Evolutionary conservation across 1,140 invertebrate genomes (phyloP).

Genomic region (Penaeus vannamei): DNA sequence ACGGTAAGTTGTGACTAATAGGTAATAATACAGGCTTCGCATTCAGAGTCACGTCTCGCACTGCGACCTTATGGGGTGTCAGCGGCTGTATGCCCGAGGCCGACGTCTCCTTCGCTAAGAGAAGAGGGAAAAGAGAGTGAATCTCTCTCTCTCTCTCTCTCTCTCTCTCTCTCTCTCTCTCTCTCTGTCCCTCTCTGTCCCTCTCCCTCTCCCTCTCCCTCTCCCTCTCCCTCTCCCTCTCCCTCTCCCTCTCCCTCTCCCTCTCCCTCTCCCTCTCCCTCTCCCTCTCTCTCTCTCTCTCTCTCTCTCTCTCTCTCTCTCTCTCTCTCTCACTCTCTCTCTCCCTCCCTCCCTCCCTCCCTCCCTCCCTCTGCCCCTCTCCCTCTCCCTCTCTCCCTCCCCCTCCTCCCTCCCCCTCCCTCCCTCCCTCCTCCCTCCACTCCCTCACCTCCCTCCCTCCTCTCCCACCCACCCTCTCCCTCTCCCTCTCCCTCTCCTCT

Average conservation of each 20-base stretch:
- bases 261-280: not conserved
- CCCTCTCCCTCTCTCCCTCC: not conserved
- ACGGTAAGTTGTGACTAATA: too few relatives aligned
- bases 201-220: not conserved
- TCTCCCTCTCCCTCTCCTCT: not conserved
- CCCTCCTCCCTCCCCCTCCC: not conserved
- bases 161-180: slow-evolving; percentile 18
- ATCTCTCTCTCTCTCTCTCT: not conserved
- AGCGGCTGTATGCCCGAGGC: too few relatives aligned
- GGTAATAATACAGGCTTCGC: too few relatives aligned
- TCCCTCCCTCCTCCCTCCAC: not conserved
- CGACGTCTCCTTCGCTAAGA: too few relatives aligned
- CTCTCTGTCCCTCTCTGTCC: slow-evolving; percentile 32
- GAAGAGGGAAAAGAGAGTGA: too few relatives aligned
- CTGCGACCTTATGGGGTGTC: too few relatives aligned
- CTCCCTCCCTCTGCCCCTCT: not conserved
- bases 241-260: slow-evolving; percentile 6
- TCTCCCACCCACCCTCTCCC: not conserved
- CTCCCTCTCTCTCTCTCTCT: not conserved
- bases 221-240: not conserved
- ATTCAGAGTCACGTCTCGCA: too few relatives aligned
- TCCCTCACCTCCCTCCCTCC: not conserved
- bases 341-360: too few relatives aligned
- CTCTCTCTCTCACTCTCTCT: not conserved
- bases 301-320: not conserved